Conservation (phyloP, 2,888 invertebrate genomes). For the Eupithecia insigniata region DNA sequence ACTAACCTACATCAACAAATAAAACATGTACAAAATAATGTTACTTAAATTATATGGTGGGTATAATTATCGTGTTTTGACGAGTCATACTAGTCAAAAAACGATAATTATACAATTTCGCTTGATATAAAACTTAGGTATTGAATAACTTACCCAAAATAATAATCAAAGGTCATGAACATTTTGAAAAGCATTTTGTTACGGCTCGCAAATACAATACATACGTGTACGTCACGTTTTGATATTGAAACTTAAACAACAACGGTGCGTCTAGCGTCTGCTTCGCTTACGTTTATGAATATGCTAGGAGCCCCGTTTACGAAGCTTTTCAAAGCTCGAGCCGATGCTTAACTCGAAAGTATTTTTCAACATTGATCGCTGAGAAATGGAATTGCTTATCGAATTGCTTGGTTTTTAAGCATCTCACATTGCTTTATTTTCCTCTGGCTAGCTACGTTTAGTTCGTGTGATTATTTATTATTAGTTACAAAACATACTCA, state of each 20-base stretch:
- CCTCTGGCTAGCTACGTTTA: not conserved
- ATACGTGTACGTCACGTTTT: not conserved
- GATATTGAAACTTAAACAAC: not conserved
- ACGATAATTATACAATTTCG: no score
- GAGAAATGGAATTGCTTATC: not conserved
- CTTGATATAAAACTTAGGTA: no score
- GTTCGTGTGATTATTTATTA: not conserved
- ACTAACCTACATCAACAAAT: no score
- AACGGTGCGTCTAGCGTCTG: not conserved
- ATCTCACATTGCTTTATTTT: not conserved
- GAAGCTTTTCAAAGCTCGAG: not conserved
- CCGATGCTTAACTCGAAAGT: not conserved
- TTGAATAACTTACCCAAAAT: not conserved
- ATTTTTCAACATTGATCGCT: not conserved
- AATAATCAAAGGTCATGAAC: not conserved
- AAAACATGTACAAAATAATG: no score
- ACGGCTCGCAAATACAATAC: constrained; percentile 1
- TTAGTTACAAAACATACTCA: not conserved
- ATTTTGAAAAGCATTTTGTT: not conserved
- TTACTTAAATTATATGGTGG: no score
- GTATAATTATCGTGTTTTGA: no score
- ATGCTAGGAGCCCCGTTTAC: not conserved
- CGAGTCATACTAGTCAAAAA: no score
- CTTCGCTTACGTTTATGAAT: not conserved
- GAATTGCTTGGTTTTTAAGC: not conserved